Evolutionary conservation across 2,888 invertebrate genomes (phyloP).

Genomic region (Hypomecis punctinalis): DNA sequence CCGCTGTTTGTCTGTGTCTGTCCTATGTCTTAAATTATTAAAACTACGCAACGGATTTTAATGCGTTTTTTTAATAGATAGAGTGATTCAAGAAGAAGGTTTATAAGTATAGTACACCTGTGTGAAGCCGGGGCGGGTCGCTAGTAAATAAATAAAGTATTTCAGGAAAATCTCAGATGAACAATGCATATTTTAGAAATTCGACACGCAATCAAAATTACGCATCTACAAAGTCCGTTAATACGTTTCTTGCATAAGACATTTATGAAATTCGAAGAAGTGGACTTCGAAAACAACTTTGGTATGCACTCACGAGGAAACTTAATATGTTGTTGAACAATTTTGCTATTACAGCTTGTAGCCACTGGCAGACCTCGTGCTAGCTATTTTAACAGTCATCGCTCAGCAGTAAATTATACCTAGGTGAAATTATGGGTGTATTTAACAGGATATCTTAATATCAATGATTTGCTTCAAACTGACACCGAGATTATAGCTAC

Average conservation of each 20-base stretch:
- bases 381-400: constrained; percentile 43
- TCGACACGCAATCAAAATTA: constrained; percentile 3
- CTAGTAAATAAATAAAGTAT: no score
- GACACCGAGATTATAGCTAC: constrained; percentile 19
- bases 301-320: constrained; percentile 40
- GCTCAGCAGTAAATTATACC: constrained; percentile 40
- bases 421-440: constrained; percentile 43
- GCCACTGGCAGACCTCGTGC: constrained; percentile 36
- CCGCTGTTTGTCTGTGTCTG: no score
- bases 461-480: constrained; percentile 38
- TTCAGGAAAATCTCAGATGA: neutral
- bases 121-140: no score
- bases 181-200: constrained; percentile 10
- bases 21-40: no score
- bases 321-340: constrained; percentile 49
- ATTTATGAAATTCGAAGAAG: constrained; percentile 23
- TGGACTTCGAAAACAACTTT: constrained; percentile 23
- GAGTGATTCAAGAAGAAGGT: no score
- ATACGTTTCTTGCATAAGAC: constrained; percentile 19
- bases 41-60: no score
- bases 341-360: constrained; percentile 32
- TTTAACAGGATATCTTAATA: constrained; percentile 50
- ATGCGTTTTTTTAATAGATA: no score
- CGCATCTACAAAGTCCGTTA: constrained; percentile 5
- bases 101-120: no score